These are phyloP conservation scores for Oxyura jamaicensis DNA, from an alignment of 2,113 vertebrate species.

Conservation along the genomic window DNA sequence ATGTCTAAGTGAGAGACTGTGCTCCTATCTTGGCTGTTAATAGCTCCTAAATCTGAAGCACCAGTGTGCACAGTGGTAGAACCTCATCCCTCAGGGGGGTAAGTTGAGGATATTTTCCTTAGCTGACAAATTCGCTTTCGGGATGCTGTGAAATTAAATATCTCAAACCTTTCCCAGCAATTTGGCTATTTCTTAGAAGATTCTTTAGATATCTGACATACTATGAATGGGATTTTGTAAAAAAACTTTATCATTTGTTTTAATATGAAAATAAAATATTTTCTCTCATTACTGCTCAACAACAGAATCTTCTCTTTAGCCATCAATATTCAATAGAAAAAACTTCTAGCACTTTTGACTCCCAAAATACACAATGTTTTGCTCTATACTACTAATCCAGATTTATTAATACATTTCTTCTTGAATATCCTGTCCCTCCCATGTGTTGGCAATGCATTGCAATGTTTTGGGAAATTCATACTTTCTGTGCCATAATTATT, in stretches of 20 bases:
- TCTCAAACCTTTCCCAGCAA: neutral
- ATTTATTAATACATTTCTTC: neutral
- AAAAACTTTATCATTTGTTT: neutral
- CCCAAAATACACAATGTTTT: neutral
- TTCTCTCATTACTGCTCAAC: neutral
- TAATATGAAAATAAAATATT: neutral
- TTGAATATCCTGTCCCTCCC: neutral
- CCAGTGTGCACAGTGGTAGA: neutral
- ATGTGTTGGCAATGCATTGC: neutral
- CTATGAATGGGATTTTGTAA: neutral
- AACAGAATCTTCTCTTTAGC: neutral
- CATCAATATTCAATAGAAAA: neutral
- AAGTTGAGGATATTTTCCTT: neutral
- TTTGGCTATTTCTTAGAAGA: neutral
- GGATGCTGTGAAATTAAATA: neutral
- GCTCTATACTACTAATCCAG: neutral
- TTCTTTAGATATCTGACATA: accelerated
- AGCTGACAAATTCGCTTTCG: neutral
- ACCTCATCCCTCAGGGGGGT: neutral
- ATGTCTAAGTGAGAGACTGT: neutral
- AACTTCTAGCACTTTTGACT: accelerated
- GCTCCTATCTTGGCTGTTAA: neutral
- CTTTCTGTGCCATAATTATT: neutral
- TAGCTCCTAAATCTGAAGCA: neutral
- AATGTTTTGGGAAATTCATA: neutral